Evolutionary conservation across 2,888 invertebrate genomes (phyloP), one percentile per base, ranked within the genome.

Genomic region (Heteromyza rotundicornis): DNA sequence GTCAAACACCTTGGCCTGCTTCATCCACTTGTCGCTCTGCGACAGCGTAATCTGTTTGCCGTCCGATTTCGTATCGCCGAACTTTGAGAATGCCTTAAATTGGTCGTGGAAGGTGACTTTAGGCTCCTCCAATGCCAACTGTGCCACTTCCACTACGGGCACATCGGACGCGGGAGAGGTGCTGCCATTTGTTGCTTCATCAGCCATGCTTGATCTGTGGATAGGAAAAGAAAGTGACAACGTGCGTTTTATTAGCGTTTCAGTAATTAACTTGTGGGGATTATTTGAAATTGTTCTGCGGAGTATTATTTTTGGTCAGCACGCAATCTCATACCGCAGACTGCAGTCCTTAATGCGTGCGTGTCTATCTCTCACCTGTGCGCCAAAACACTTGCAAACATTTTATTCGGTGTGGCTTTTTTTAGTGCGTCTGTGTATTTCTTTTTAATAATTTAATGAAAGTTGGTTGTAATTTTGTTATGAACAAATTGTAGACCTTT

Each of bases 1-100:
- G 69, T 88, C 95, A 70, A 93, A 92, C 8, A 90, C 89, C 74
- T 89, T 91, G 0, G 95, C 94, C 79, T 95, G 95, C 76, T 94
- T 95, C 90, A 95, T 91, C 95, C 95, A 95, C 84, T 95, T 95
- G 82, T 95, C 95, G 76, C 92, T 91, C 82, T 95, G 94, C 10
- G 92, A 92, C n/a, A 95, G 85, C 0, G 94, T 94, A 66, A 95
- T 92, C 49, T 87, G 86, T 81, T 91, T 93, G 54, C 95, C 95
- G 77, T 94, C 94, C 16, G 92, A 90, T 80, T 94, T 94, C 2
- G 87, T 86, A 79, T 95, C 94, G 1, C 95, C 95, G 79, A 95
- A 95, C 84, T 93, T 93, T 7, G 92, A 90, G 81, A 94, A 95
- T 1, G 89, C 87, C 76, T 89, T 89, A 80, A 94, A 94, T 59